Conservation (phyloP, 2,113 vertebrate genomes). For the Fukomys damarensis region DNA sequence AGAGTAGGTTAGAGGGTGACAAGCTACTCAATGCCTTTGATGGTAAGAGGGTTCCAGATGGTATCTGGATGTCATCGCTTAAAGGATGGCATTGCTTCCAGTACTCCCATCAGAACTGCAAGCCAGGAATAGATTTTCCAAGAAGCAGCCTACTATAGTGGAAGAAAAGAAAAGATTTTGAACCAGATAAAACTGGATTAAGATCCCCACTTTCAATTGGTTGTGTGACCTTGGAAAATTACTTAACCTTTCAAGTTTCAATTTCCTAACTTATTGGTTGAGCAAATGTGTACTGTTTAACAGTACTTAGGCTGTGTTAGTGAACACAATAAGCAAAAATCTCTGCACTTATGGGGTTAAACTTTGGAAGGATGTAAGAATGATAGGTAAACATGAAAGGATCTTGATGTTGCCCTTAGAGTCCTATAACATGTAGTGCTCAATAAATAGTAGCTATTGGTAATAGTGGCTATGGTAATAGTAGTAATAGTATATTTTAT, state of each 20-base stretch:
- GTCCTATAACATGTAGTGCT: background rate
- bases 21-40: background rate
- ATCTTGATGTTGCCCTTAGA: background rate
- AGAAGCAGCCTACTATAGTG: background rate
- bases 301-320: background rate
- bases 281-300: background rate
- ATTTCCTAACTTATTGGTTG: background rate
- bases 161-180: conserved; percentile 22
- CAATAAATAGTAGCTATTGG: background rate
- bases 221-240: conserved; percentile 27
- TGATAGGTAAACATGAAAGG: conserved; percentile 8
- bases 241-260: background rate
- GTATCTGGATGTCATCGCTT: conserved; percentile 34
- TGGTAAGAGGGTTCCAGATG: conserved; percentile 6
- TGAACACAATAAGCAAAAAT: conserved; percentile 40
- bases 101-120: background rate
- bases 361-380: background rate
- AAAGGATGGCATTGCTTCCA: background rate
- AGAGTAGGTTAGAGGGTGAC: background rate
- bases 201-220: background rate
- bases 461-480: background rate
- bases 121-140: background rate
- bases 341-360: background rate
- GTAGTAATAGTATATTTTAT: background rate
- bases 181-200: conserved; percentile 7